Evolutionary conservation across 2,113 vertebrate species (phyloP), one percentile per base, ranked within the genome.

Genomic region (Smithornis capensis): DNA sequence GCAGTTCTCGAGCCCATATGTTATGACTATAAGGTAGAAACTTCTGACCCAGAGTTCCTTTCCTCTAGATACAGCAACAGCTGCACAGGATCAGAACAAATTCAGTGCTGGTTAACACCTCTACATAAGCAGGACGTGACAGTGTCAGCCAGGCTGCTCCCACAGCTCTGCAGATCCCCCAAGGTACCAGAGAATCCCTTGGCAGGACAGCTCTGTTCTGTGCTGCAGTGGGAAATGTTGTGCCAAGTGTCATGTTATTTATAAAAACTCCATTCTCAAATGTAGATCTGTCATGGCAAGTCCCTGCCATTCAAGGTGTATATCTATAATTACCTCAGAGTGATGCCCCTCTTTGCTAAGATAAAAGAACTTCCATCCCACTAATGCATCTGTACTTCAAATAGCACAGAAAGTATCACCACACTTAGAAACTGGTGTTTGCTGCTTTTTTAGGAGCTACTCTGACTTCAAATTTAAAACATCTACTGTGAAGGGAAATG

Each of bases 381-480:
- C 22, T 19, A 1, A 2, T 10, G 11, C 10, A 7, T 27, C 42
- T 62, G 13, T 31, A 5, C 33, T 44, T 83, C 27, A 21, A 0
- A 45, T 2, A 31, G 52, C 33, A 47, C 84, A 23, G 47, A 25
- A 75, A 65, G 33, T 55, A 56, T 7, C 64, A 10, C 24, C 52
- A 7, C 1, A 0, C 42, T 35, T 59, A 87, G 63, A 47, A 87
- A 42, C 31, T 23, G 73, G 4, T 10, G 37, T 33, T 67, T 52
- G 38, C 28, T 81, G 27, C 70, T 65, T 53, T 25, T 8, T 25
- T 31, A 31, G 56, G 50, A 57, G 50, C 75, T 77, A 21, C 52
- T 79, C 57, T 75, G 52, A 9, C 70, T 77, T 42, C 38, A 60
- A 8, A 81, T 44, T 19, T 50, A n/a, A 77, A 74, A 9, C 19